Conservation (phyloP, 2,797 vertebrate species). For the Sebastiscus albofasciatus region DNA sequence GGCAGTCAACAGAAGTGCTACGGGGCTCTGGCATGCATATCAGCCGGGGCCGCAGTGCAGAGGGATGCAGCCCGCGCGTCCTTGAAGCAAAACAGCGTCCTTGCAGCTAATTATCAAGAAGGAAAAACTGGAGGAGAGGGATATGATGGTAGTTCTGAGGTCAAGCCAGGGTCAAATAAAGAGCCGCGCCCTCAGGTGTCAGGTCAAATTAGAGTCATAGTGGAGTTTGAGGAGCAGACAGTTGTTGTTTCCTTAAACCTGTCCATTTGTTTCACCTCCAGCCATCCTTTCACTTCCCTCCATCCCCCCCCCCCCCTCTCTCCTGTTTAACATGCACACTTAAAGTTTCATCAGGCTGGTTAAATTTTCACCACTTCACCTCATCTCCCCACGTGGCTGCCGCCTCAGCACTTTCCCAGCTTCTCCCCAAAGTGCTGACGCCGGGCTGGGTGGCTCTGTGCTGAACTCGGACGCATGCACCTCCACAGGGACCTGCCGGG, state of each 20-base stretch:
- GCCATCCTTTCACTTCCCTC: not conserved
- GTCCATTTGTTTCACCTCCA: conserved; percentile 8
- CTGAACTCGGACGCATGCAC: conserved; percentile 49
- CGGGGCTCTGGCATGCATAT: conserved; percentile 45
- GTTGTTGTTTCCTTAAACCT: not conserved
- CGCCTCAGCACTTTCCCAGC: conserved; percentile 69
- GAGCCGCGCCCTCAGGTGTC: conserved; percentile 26
- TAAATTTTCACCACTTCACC: conserved; percentile 76
- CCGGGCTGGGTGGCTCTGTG: conserved; percentile 27
- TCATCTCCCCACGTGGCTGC: conserved; percentile 52
- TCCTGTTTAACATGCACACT: conserved; percentile 71
- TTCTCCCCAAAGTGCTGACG: conserved; percentile 73
- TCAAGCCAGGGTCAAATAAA: conserved; percentile 26
- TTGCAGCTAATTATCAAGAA: conserved; percentile 51
- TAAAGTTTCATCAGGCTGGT: conserved; percentile 78
- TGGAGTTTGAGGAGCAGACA: not conserved
- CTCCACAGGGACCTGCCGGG: conserved; percentile 39
- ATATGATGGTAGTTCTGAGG: conserved; percentile 22
- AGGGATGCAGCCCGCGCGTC: conserved; percentile 25
- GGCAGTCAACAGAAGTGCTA: conserved; percentile 34
- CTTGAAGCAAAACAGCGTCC: conserved; percentile 45
- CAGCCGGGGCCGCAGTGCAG: conserved; percentile 58
- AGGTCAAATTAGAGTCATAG: conserved; percentile 25
- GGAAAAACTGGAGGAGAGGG: conserved; percentile 21
- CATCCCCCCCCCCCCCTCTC: not conserved